These are phyloP conservation scores for Rhinella marina DNA, from an alignment of 2,797 vertebrate genomes.

Conservation along the genomic window DNA sequence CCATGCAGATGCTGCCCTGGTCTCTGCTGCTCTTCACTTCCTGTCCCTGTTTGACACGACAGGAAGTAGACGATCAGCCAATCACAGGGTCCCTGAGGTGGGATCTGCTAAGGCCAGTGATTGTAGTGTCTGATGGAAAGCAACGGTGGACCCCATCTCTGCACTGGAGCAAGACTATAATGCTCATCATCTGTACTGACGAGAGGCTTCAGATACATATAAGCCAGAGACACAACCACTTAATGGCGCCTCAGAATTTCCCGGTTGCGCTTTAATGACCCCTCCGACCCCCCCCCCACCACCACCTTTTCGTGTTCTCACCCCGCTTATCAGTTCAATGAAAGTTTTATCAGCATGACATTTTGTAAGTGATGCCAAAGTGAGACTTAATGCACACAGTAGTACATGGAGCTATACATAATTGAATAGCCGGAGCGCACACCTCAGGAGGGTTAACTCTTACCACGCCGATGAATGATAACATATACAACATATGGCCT, in stretches of 20 bases:
- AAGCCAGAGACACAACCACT: not conserved
- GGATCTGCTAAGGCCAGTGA: no score
- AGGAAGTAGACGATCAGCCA: no score
- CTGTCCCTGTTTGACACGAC: no score
- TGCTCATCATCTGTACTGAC: not conserved
- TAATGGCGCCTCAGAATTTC: not conserved
- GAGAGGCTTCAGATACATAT: no score
- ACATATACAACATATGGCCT: no score
- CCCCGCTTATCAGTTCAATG: conserved; percentile 39
- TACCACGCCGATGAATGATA: not conserved
- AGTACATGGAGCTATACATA: conserved; percentile 29
- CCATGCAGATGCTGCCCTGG: no score
- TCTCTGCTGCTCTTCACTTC: no score
- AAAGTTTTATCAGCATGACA: conserved; percentile 43
- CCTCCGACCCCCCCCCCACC: not conserved
- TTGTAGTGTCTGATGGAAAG: no score
- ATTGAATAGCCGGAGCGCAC: conserved; percentile 9
- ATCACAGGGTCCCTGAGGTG: no score
- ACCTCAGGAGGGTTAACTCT: not conserved
- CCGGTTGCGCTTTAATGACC: not conserved
- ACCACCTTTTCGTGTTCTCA: not conserved
- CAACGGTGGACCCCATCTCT: no score
- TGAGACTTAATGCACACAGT: conserved; percentile 35
- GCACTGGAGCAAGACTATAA: no score
- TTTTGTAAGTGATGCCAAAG: conserved; percentile 43